Evolutionary conservation across 2,113 vertebrate species (phyloP).

Genomic region (Tetrao urogallus): DNA sequence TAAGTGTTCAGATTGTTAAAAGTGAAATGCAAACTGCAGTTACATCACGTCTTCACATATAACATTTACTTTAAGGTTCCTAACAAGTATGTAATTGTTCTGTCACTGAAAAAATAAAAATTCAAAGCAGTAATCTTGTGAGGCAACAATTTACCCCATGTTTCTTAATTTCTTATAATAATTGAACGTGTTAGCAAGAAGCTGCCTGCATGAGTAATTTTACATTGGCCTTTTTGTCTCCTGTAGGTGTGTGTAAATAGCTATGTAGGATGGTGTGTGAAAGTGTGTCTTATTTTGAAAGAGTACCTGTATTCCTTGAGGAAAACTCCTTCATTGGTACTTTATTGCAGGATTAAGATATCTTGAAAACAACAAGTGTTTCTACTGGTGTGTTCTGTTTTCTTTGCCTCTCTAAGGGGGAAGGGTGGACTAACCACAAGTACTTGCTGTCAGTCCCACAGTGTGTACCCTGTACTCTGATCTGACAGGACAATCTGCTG

Average conservation of each 20-base stretch:
- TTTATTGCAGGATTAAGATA: neutral
- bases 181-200: neutral
- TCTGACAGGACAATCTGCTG: neutral
- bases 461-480: neutral
- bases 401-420: neutral
- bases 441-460: neutral
- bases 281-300: constrained; percentile 11
- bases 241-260: neutral
- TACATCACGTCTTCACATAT: neutral
- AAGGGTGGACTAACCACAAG: neutral
- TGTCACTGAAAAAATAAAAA: neutral
- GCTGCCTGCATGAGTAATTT: neutral
- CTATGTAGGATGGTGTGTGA: neutral
- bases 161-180: neutral
- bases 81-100: neutral
- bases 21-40: neutral
- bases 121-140: neutral
- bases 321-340: neutral
- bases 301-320: neutral
- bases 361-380: neutral
- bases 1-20: neutral
- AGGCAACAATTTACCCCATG: neutral
- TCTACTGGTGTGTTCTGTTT: neutral
- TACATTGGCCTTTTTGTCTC: constrained; percentile 3
- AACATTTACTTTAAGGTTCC: neutral